Percentiles rank a stretch among this genome's conserved stretches.
phyloP scores from a whole-genome alignment of 2,888 invertebrate species.

The Melinaea menophilus region DNA sequence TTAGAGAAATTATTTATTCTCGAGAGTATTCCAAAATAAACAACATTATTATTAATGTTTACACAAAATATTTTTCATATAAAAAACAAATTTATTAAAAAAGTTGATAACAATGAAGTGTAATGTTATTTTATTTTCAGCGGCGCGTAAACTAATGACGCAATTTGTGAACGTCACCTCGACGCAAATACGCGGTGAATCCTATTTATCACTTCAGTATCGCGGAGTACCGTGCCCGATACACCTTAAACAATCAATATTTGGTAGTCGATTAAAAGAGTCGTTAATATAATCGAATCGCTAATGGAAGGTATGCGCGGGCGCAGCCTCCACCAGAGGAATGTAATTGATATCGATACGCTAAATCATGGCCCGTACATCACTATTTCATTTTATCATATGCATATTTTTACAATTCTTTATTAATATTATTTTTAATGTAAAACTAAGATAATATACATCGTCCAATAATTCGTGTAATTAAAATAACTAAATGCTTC shows the following conservation, averaged over 20 bases:
- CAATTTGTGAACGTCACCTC: slow-evolving; percentile 23
- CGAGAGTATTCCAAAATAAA: not conserved
- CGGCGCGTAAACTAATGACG: slow-evolving; percentile 4
- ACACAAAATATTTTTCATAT: not conserved
- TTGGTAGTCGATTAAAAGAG: slow-evolving; percentile 57
- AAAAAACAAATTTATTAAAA: not conserved
- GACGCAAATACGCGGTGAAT: slow-evolving; percentile 23
- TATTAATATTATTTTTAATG: not conserved
- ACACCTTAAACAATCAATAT: slow-evolving; percentile 48
- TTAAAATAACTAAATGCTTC: no score
- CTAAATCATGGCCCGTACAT: slow-evolving; percentile 45
- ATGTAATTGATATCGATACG: slow-evolving; percentile 61
- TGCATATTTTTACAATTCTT: slow-evolving; percentile 12
- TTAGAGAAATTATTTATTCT: no score
- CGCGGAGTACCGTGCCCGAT: slow-evolving; percentile 35
- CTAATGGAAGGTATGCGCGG: slow-evolving; percentile 51
- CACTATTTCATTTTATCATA: slow-evolving; percentile 41
- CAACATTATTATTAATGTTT: slow-evolving; percentile 1
- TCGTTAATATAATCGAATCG: slow-evolving; percentile 66
- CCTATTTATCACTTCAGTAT: slow-evolving; percentile 42
- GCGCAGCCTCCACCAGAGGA: slow-evolving; percentile 48
- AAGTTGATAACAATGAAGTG: not conserved
- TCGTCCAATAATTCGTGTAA: no score
- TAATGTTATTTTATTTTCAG: slow-evolving; percentile 3
- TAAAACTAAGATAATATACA: not conserved